Conservation (phyloP, 92 coral and sea anemone genomes). For the Epizoanthus rinbou region DNA sequence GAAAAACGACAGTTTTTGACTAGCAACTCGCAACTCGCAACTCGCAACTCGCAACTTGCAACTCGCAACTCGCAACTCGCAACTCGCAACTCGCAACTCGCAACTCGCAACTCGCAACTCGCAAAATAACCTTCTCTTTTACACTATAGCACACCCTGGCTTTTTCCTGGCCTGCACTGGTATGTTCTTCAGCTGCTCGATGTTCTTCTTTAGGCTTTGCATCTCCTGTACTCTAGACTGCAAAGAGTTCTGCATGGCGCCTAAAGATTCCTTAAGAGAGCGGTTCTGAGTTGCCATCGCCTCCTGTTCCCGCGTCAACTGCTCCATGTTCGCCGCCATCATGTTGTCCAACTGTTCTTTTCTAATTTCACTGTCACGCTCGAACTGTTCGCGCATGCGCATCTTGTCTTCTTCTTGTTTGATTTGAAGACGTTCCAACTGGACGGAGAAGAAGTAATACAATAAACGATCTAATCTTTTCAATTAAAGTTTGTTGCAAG, state of each 20-base stretch:
- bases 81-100: too few relatives aligned
- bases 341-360: slow-evolving; percentile 62
- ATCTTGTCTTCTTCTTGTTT: slow-evolving; percentile 63
- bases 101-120: too few relatives aligned
- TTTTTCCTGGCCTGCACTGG: slow-evolving; percentile 40
- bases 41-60: too few relatives aligned
- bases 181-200: slow-evolving; percentile 41
- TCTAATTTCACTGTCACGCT: slow-evolving; percentile 51
- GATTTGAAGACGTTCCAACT: slow-evolving; percentile 55
- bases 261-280: slow-evolving; percentile 46
- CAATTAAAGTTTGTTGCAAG: background rate
- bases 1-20: too few relatives aligned
- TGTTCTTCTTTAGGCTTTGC: slow-evolving; percentile 38
- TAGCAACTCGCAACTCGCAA: too few relatives aligned
- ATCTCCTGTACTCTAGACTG: slow-evolving; percentile 51
- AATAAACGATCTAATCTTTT: background rate
- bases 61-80: too few relatives aligned
- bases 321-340: slow-evolving; percentile 66
- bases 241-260: slow-evolving; percentile 50
- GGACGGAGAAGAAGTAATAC: background rate
- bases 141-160: slow-evolving; percentile 44
- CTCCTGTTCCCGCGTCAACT: slow-evolving; percentile 53
- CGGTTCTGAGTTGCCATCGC: slow-evolving; percentile 52
- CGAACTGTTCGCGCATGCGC: slow-evolving; percentile 64
- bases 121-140: background rate